Percentiles rank a stretch among this genome's conserved stretches.
phyloP scores from a whole-genome alignment of 2,888 invertebrate species.

The Tineola bisselliella region DNA sequence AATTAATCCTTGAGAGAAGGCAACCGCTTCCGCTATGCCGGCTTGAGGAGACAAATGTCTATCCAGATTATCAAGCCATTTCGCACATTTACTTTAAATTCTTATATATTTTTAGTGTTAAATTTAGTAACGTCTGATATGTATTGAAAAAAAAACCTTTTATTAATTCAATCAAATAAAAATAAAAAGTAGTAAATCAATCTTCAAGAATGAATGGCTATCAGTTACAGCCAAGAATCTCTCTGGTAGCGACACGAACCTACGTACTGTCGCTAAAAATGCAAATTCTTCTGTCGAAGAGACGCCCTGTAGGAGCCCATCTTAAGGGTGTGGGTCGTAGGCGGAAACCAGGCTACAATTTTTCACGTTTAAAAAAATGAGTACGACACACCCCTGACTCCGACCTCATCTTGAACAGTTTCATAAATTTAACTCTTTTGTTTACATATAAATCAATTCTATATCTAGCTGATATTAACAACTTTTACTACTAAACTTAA shows the following conservation, averaged over 20 bases:
- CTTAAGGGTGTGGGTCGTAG: slow-evolving; percentile 3
- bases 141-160: too few species aligned
- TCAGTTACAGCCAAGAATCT: slow-evolving; percentile 23
- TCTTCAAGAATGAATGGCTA: not conserved
- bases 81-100: too few species aligned
- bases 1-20: too few species aligned
- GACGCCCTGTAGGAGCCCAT: not conserved
- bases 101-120: too few species aligned
- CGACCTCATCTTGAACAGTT: not conserved
- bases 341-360: slow-evolving; percentile 31
- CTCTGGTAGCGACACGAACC: slow-evolving; percentile 56
- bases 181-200: not conserved
- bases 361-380: slow-evolving; percentile 58
- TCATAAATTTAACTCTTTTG: not conserved
- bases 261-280: slow-evolving; percentile 61
- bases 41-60: too few species aligned
- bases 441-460: not conserved
- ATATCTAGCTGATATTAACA: too few species aligned
- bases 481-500: too few species aligned
- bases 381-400: slow-evolving; percentile 49
- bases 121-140: too few species aligned
- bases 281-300: slow-evolving; percentile 35
- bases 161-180: not conserved
- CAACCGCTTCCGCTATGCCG: too few species aligned
- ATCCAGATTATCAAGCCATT: too few species aligned